Percentiles rank a stretch among this genome's conserved stretches.
phyloP scores from a whole-genome alignment of 1,140 invertebrate species.

The Hetaerina americana region DNA sequence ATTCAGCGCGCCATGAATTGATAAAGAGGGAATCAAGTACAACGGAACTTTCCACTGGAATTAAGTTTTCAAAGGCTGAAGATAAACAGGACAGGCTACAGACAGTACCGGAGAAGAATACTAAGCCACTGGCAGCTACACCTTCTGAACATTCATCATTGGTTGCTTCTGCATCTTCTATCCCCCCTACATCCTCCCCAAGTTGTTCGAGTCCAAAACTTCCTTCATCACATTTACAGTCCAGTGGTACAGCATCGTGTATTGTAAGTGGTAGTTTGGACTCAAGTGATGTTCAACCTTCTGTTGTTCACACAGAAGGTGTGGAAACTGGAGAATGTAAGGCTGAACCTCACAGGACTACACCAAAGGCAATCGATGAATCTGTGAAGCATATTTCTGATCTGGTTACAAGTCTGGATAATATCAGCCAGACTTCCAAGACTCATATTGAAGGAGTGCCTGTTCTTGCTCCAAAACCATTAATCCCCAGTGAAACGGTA shows the following conservation, averaged over 20 bases:
- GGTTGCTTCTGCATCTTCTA: not conserved
- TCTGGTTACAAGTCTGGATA: not conserved
- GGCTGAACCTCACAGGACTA: not conserved
- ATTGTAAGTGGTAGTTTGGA: not conserved
- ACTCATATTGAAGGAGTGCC: not conserved
- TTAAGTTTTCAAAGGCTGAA: not conserved
- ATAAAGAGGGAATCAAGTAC: not conserved
- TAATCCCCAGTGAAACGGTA: not conserved
- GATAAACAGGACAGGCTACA: not conserved
- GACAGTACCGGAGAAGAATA: not conserved
- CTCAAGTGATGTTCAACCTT: not conserved
- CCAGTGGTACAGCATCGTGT: not conserved
- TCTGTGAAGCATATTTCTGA: not conserved
- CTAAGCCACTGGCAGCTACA: not conserved
- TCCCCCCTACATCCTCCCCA: not conserved
- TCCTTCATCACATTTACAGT: not conserved
- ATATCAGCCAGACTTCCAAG: not conserved
- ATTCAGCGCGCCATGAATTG: not conserved
- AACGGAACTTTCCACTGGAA: not conserved
- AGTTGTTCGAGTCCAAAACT: not conserved
- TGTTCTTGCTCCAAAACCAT: not conserved
- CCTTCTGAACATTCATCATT: not conserved
- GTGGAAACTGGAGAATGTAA: not conserved
- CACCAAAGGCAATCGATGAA: not conserved
- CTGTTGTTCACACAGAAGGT: not conserved